Base-by-base conservation (phyloP, 1,140 invertebrate genomes). In the Globodera ellingtonae region DNA sequence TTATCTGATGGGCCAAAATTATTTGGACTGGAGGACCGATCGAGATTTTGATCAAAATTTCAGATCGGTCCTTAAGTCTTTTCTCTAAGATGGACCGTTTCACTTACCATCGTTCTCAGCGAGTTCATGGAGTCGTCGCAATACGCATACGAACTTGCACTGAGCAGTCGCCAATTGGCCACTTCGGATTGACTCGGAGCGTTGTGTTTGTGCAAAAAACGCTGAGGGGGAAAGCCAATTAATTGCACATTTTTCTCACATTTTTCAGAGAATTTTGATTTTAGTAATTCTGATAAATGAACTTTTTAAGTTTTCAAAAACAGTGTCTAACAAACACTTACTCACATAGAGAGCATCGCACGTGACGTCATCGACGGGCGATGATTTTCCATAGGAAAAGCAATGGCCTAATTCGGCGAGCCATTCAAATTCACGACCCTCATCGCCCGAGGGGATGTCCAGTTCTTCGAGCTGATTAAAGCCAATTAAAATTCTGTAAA, bases 321-420 rank as follows among this genome's bases (percentile, higher is more conserved):
- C 9, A 13, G 4, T 21, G 46, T 6, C 52, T 18, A 21, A 62
- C 6, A 7, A 72, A 62, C 35, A 84, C 48, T 72, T 76, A 46
- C 82, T 67, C 72, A 84, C 74, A 76, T 75, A 72, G 24, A 74
- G 71, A 10, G 71, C 71, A n/a, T 80, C 47, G 52, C 71, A 84
- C 18, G 50, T 84, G 15, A 24, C 44, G 65, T 82, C 75, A n/a
- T 67, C 47, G 7, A 72, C 59, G 21, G 67, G 44, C 46, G 47
- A 47, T 13, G 81, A 65, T 24, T 62, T 52, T 21, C 44, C 35
- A 21, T 71, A 44, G 47, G 50, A 62, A 59, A 88, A 79, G 50
- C 87, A 82, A 79, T 88, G 82, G 47, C 56, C 56, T 21, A 88
- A 86, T 50, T 85, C 80, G 13, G 75, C 75, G 66, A 87, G 85